Percentiles rank a stretch among this genome's conserved stretches.
phyloP scores from a whole-genome alignment of 2,113 vertebrate genomes.

The Rousettus leschenaultii region DNA sequence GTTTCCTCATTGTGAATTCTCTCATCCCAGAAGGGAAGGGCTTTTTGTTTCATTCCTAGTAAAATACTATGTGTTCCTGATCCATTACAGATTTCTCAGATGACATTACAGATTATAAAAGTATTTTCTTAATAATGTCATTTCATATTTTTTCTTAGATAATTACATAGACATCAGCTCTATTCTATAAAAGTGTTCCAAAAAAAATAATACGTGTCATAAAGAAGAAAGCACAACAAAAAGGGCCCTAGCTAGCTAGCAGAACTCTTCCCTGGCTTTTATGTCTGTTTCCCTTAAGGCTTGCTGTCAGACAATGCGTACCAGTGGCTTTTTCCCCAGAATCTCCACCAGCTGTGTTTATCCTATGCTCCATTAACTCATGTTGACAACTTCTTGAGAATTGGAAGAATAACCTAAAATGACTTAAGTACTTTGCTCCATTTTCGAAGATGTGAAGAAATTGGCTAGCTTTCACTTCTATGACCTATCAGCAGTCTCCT shows the following conservation, averaged over 20 bases:
- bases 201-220: background rate
- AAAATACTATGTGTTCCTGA: background rate
- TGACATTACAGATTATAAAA: conserved; percentile 21
- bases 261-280: background rate
- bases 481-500: background rate
- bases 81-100: background rate
- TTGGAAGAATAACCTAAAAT: background rate
- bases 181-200: background rate
- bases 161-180: background rate
- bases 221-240: background rate
- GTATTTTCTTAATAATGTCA: background rate
- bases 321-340: background rate
- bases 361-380: background rate
- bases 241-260: background rate
- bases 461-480: background rate
- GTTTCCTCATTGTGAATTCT: background rate
- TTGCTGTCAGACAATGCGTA: background rate
- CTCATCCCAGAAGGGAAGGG: conserved; percentile 19
- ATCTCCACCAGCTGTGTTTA: background rate
- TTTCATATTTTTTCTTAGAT: background rate
- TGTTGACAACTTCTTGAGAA: background rate
- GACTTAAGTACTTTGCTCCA: background rate
- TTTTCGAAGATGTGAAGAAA: conserved; percentile 23
- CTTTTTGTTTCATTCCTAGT: background rate
- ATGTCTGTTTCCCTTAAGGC: background rate